A percentile compares a stretch with the other conserved stretches of the same genome.
Conservation (phyloP, 1,140 invertebrate genomes). For the Campodea augens region DNA sequence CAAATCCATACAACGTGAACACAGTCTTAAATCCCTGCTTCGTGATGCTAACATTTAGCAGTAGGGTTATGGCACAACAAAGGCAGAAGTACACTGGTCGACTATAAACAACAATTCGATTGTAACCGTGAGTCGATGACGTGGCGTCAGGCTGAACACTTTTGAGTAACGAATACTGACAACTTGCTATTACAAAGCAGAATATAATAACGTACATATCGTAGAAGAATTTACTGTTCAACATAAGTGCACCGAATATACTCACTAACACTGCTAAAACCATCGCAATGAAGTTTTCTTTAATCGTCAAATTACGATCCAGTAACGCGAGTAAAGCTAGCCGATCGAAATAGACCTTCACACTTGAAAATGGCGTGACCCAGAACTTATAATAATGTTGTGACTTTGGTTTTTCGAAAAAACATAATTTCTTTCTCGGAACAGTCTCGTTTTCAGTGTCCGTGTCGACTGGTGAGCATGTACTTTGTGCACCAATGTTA, state of each 20-base stretch:
- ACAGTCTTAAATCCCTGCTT: constrained; percentile 17
- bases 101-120: constrained; percentile 80
- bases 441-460: constrained; percentile 18
- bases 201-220: constrained; percentile 88
- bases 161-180: constrained; percentile 93
- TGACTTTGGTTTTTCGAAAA: constrained; percentile 32
- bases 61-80: constrained; percentile 50
- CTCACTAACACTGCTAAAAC: constrained; percentile 70
- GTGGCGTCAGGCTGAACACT: constrained; percentile 97
- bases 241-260: constrained; percentile 59
- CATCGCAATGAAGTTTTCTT: constrained; percentile 68
- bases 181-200: constrained; percentile 89
- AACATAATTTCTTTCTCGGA: constrained; percentile 15
- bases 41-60: constrained; percentile 38
- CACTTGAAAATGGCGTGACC: constrained; percentile 36
- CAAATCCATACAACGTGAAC: constrained; percentile 50
- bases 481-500: constrained; percentile 6
- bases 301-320: constrained; percentile 71
- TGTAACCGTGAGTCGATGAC: constrained; percentile 95
- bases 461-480: constrained; percentile 15
- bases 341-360: constrained; percentile 66
- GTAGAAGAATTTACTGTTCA: constrained; percentile 69
- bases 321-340: constrained; percentile 77
- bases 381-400: constrained; percentile 70
- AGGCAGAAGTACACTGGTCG: constrained; percentile 90